Base-by-base conservation (phyloP, 2,797 vertebrate species). In the Epinephelus malabaricus region DNA sequence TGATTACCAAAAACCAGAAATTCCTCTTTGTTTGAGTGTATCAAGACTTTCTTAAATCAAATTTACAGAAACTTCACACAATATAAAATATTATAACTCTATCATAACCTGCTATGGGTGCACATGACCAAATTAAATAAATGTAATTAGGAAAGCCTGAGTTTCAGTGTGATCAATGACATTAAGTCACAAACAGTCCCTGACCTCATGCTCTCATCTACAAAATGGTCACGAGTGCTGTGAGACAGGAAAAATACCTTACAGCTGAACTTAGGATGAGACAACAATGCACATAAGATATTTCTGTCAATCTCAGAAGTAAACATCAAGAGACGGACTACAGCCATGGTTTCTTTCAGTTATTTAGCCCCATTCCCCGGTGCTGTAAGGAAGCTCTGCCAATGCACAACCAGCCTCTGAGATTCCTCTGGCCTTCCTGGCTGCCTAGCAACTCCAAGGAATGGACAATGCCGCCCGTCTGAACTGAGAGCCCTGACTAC, bases 381-480 rank as follows among this genome's bases (percentile, higher is more conserved):
- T 83, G 75, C 85, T 89, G 53, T 65, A 68, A 65, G 66, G 69
- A 82, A 71, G 75, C 79, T 75, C 56, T 84, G 84, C 84, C 81
- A 82, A 76, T 67, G 78, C 87, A 88, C 69, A 89, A 85, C 81
- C 85, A 91, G 83, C 86, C 86, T 81, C 78, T 78, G 79, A 77
- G 93, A 95, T 95, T 93, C 93, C 91, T 87, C 81, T 84, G 78
- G 85, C 92, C 86, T 87, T 88, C 83, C 81, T 78, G 76, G 92
- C 91, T 94, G 94, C 94, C 88, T 94, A 93, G 94, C 94, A 95
- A 95, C 94, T 82, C 86, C 61, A n/a, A 90, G 84, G 92, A 88
- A 92, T 87, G 88, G 89, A 94, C 93, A 94, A 95, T 92, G 81
- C 78, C 0, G n/a, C 78, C 88, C 75, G 55, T 68, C 86, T 86